Conservation (phyloP, 1,140 invertebrate species). For the Pseudomyrmex gracilis region DNA sequence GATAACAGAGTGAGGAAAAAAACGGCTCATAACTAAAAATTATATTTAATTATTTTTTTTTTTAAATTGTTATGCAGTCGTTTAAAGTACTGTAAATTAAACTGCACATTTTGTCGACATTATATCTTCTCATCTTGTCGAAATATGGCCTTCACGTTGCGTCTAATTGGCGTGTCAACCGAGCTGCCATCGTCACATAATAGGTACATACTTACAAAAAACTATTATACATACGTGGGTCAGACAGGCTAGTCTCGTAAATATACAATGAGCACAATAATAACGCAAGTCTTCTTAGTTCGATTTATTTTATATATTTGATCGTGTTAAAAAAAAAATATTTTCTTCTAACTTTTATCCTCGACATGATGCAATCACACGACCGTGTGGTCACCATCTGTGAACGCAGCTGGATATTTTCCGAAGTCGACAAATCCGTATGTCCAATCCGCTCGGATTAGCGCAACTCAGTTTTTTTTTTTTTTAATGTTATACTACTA, state of each 20-base stretch:
- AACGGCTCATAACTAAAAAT: too few species aligned
- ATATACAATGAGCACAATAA: too few species aligned
- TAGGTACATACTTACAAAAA: too few species aligned
- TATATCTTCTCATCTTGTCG: background rate
- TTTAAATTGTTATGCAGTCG: too few species aligned
- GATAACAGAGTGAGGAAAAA: background rate
- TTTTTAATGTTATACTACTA: background rate
- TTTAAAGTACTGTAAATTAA: background rate
- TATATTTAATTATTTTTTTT: too few species aligned
- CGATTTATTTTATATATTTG: too few species aligned
- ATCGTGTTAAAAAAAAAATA: background rate
- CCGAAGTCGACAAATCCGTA: slow-evolving; percentile 11
- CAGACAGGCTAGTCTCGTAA: too few species aligned
- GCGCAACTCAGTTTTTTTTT: background rate
- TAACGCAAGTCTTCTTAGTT: too few species aligned
- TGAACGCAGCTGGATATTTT: slow-evolving; percentile 9
- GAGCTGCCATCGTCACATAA: background rate
- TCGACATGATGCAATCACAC: background rate
- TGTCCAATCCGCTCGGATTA: slow-evolving; percentile 24
- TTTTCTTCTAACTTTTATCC: background rate
- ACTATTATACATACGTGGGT: too few species aligned
- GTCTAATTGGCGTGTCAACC: background rate
- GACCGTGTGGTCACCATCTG: slow-evolving; percentile 33
- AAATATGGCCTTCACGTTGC: background rate
- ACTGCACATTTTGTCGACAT: background rate